Conservation (phyloP, 2,113 vertebrate species). For the Butastur rufipennis region DNA sequence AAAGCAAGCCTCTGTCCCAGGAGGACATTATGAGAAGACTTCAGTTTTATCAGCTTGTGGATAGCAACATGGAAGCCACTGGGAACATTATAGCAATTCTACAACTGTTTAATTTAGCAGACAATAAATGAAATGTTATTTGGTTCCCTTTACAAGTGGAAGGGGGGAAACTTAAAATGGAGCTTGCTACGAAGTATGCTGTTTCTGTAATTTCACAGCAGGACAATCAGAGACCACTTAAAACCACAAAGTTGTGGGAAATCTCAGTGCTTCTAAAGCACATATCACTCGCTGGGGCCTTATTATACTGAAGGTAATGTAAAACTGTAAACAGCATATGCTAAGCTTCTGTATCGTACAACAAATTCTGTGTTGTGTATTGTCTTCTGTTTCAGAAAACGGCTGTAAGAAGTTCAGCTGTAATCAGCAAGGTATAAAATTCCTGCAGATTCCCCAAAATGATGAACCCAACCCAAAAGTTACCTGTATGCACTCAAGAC, state of each 20-base stretch:
- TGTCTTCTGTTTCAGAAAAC: neutral
- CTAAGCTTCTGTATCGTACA: neutral
- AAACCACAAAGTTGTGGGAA: neutral
- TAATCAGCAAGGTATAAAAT: neutral
- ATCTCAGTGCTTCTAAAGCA: neutral
- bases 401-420: neutral
- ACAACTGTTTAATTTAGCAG: constrained; percentile 17
- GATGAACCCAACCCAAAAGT: neutral
- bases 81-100: neutral
- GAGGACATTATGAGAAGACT: neutral
- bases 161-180: neutral
- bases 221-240: constrained; percentile 1
- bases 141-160: neutral
- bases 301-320: neutral
- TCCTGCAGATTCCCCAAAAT: neutral
- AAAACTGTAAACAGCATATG: neutral
- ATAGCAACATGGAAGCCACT: neutral
- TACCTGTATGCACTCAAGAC: neutral
- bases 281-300: neutral
- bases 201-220: constrained; percentile 29
- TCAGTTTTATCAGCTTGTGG: neutral
- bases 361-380: neutral
- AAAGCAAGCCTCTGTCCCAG: neutral
- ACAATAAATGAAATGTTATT: neutral
- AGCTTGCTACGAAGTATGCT: neutral